A percentile compares a stretch with the other conserved stretches of the same genome.
phyloP scores from a whole-genome alignment of 2,113 vertebrate species.

The Zosterops pallidus region DNA sequence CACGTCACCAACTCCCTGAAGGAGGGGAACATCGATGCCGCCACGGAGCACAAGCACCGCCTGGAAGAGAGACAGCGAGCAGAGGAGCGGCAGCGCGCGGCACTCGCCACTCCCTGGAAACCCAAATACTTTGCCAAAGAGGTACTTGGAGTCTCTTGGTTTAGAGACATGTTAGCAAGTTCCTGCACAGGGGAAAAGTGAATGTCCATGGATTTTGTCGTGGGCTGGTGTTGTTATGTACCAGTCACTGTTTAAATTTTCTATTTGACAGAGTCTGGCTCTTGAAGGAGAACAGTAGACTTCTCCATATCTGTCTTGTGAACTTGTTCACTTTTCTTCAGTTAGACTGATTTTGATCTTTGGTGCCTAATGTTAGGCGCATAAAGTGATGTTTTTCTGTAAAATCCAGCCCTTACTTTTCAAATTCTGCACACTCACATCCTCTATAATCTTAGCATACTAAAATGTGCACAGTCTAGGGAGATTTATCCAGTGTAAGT shows the following conservation, averaged over 20 bases:
- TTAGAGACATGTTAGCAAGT: not conserved
- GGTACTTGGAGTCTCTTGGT: conserved; percentile 68
- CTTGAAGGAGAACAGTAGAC: not conserved
- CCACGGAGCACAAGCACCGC: conserved; percentile 88
- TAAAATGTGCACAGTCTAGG: fast-evolving
- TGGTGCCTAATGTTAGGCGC: not conserved
- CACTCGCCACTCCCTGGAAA: conserved; percentile 78
- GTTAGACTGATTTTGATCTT: not conserved
- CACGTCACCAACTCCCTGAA: conserved; percentile 87
- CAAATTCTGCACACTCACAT: not conserved
- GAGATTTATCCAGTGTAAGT: not conserved
- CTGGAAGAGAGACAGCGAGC: conserved; percentile 89
- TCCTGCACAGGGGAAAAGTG: not conserved
- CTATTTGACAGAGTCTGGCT: not conserved
- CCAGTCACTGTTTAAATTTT: not conserved
- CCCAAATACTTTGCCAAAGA: conserved; percentile 91
- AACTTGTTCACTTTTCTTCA: not conserved
- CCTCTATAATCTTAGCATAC: not conserved
- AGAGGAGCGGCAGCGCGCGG: conserved; percentile 82
- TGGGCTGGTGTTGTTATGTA: not conserved
- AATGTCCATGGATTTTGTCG: not conserved
- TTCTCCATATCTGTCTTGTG: not conserved
- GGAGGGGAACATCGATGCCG: conserved; percentile 83
- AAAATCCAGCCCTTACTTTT: not conserved
- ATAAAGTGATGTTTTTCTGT: not conserved